Conservation (phyloP, 2,113 vertebrate genomes). For the Pogona vitticeps region DNA sequence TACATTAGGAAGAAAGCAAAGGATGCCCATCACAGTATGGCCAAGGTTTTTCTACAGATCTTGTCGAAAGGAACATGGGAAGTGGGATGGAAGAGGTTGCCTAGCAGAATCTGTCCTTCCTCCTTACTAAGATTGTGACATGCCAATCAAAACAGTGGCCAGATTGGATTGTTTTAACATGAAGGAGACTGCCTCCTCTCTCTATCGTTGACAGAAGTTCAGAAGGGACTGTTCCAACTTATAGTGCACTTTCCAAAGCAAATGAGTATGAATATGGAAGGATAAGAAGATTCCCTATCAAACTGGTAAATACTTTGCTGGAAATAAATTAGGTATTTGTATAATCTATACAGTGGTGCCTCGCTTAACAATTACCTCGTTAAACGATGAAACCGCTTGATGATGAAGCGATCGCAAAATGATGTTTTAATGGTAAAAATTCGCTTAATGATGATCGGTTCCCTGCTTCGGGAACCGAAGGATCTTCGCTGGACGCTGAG, state of each 20-base stretch:
- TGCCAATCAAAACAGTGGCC: neutral
- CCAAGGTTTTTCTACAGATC: too few relatives aligned
- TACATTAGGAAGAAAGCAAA: neutral
- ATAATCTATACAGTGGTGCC: too few relatives aligned
- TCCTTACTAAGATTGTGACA: neutral
- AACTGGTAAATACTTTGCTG: neutral
- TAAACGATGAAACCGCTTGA: too few relatives aligned
- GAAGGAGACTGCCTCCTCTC: too few relatives aligned
- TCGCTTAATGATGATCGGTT: too few relatives aligned
- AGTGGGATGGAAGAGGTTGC: too few relatives aligned
- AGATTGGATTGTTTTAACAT: neutral
- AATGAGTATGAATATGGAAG: neutral
- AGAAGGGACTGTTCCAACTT: neutral
- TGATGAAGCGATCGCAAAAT: too few relatives aligned
- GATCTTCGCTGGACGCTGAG: too few relatives aligned
- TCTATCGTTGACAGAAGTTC: neutral
- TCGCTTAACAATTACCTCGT: too few relatives aligned
- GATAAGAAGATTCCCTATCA: neutral
- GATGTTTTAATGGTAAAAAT: too few relatives aligned
- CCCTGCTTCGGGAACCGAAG: too few relatives aligned
- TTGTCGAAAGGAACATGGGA: too few relatives aligned
- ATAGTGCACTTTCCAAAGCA: neutral
- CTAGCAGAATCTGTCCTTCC: neutral
- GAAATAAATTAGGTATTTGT: neutral
- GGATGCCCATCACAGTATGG: neutral